Evolutionary conservation across 2,888 invertebrate genomes (phyloP), one percentile per base, ranked within the genome.

Genomic region (Theretra japonica): DNA sequence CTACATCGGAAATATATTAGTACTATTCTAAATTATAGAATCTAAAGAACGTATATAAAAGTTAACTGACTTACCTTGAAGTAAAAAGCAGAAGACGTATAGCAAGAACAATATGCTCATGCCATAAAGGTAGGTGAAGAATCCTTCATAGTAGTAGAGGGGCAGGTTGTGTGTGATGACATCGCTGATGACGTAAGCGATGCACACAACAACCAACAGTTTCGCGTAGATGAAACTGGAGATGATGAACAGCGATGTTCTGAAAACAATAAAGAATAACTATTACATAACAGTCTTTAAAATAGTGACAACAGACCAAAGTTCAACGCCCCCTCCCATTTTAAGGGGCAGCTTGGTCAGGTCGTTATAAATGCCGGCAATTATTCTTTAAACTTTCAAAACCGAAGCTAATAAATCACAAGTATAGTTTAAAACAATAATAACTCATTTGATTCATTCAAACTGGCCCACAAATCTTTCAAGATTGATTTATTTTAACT

Each of bases 141-240:
- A 98, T 81, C 98, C 98, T 96, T 98, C 98, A 93, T 98, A 98
- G 95, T 98, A 98, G 92, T 97, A 97, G 77, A 98, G 96, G 78
- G 98, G 98, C 81, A 98, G 96, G 91, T 97, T 97, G 95, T 98
- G 97, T 80, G 98, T 98, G 87, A 98, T 97, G 86, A 98, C 98
- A 95, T 99, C 98, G 86, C 98, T 98, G 91, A 99, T 97, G 84
- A 99, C 98, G 92, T 98, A 98, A 77, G 98, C 98, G 89, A 98
- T 96, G 95, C 99, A 99, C 74, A 98, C 96, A 81, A 99, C 98
- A 81, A 99, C 97, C 90, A 99, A 95, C 76, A 99, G 96, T 94
- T 99, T 98, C 86, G 98, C 98, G 95, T 99, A 99, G 87, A 99
- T 97, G 95, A 98, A 98, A 94, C 99, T 99, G 95, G 98, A 97